phyloP scores from a whole-genome alignment of 2,113 vertebrate species.

The Sceloporus undulatus region DNA sequence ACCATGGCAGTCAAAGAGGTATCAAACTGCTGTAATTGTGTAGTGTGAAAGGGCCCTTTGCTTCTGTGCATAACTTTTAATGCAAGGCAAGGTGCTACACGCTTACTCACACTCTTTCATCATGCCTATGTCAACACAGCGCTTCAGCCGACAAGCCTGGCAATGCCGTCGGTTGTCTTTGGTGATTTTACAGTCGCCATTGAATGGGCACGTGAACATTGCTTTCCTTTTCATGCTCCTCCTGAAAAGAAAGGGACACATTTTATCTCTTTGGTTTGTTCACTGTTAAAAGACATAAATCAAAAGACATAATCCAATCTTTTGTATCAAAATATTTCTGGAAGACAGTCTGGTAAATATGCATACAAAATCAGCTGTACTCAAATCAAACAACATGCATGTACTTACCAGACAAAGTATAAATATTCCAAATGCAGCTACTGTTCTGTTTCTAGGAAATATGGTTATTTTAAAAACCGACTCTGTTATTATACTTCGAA shows the following conservation, averaged over 20 bases:
- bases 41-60: no score
- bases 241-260: conserved; percentile 71
- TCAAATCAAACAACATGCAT: no score
- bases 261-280: not conserved
- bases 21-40: no score
- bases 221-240: conserved; percentile 98
- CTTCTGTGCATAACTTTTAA: no score
- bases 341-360: accelerated
- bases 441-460: not conserved
- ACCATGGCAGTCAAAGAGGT: no score
- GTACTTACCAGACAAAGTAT: not conserved
- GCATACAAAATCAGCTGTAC: not conserved
- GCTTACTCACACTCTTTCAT: conserved; percentile 97
- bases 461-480: conserved; percentile 12
- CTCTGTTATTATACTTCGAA: not conserved
- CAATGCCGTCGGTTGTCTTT: conserved; percentile 98
- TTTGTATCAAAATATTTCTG: not conserved
- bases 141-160: conserved; percentile 95
- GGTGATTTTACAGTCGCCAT: conserved; percentile 93
- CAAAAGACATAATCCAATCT: not conserved
- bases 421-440: accelerated
- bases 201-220: conserved; percentile 94
- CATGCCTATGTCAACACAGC: conserved; percentile 97
- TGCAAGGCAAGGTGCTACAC: not conserved
- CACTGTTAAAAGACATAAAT: not conserved